A percentile compares a stretch with the other conserved stretches of the same genome.
phyloP scores from a whole-genome alignment of 2,888 invertebrate genomes.

The Tinea pellionella region DNA sequence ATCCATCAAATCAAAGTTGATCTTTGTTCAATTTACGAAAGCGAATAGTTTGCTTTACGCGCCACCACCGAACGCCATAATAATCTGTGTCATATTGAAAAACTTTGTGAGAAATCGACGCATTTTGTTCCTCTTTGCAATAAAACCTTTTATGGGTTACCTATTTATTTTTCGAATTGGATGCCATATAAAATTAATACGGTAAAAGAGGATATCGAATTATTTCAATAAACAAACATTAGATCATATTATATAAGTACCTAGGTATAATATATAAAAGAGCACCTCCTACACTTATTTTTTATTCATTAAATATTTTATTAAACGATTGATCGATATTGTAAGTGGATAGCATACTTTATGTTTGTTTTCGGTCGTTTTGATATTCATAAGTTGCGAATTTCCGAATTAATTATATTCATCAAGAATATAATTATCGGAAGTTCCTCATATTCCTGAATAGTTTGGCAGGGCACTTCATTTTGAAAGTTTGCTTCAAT shows the following conservation, averaged over 20 bases:
- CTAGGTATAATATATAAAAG: no score
- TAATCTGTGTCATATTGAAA: slow-evolving; percentile 40
- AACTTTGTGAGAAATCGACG: slow-evolving; percentile 33
- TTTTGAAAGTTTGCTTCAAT: slow-evolving; percentile 34
- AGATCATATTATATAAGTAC: no score
- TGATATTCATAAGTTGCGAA: background rate
- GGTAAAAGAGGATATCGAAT: no score
- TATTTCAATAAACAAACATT: no score
- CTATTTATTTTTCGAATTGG: slow-evolving; percentile 2
- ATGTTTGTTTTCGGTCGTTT: background rate
- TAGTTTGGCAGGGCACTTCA: slow-evolving; percentile 13
- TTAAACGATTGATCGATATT: no score
- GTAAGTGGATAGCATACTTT: background rate
- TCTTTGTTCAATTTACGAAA: slow-evolving; percentile 50
- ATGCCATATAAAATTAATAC: slow-evolving; percentile 7
- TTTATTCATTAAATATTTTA: no score
- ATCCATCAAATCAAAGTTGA: slow-evolving; percentile 51
- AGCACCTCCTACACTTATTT: no score
- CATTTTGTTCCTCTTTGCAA: slow-evolving; percentile 11
- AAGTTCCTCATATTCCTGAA: slow-evolving; percentile 7
- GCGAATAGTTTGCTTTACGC: slow-evolving; percentile 44
- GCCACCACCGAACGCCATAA: slow-evolving; percentile 25
- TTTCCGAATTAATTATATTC: slow-evolving; percentile 6
- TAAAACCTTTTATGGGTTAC: slow-evolving; percentile 15
- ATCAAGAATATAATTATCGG: slow-evolving; percentile 8